Base-by-base conservation (phyloP, 2,888 invertebrate species). In the Papilio protenor region DNA sequence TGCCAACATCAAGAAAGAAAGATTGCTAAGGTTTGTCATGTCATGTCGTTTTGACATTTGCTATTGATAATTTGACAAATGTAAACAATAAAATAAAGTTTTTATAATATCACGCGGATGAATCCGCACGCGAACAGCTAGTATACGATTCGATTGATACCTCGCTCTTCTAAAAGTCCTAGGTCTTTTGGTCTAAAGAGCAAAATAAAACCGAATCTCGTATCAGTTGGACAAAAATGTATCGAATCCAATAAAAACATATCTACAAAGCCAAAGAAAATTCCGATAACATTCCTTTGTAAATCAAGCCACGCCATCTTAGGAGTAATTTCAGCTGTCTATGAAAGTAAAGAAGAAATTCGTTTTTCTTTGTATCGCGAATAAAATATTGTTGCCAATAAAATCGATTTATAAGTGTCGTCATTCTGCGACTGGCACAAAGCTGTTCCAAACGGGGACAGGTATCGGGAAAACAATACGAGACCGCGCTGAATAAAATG, bases 401-500 rank as follows among this genome's bases (percentile, higher is more conserved):
- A 86, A 87, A 84, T 77, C 83, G 82, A 85, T 87, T 83, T 82
- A 81, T 82, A 86, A 84, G 86, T 86, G 85, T 84, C 80, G 81
- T 81, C 76, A 79, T 78, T 79, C 73, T 81, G 86, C 84, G 86
- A 83, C 89, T 87, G 88, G 88, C 82, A 87, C 88, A 75, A 75
- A 21, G 18, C 69, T 73, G 57, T 78, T 71, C 81, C 78, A 79
- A 83, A 83, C 81, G 77, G 82, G 82, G 79, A 80, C 77, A 81
- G 82, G 82, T 82, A 84, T 83, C 79, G 74, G 61, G 79, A 81
- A 84, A 85, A 87, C 85, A 85, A 85, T 84, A 82, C 80, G 79
- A 77, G 81, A 81, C 72, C 71, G 61, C 83, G 78, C 79, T 86
- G 86, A 89, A 89, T 89, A 87, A 87, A 86, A 88, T 89, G 88